Percentiles rank a stretch among this genome's conserved stretches.
Conservation (phyloP, 2,888 invertebrate species). For the Rotaria socialis region DNA sequence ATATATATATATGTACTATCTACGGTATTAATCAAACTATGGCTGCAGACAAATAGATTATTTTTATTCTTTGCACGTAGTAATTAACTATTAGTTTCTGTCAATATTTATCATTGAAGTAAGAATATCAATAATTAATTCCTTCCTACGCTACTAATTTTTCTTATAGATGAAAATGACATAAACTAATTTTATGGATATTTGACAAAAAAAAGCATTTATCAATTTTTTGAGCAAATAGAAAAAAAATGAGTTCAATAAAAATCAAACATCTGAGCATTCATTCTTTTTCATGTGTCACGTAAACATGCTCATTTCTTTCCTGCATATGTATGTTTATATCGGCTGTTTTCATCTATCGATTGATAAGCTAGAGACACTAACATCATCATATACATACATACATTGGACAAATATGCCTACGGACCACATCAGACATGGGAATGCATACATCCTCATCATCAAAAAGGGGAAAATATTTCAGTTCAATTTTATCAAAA, state of each 20-base stretch:
- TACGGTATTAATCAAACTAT: not conserved
- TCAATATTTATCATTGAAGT: not conserved
- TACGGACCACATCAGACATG: not conserved
- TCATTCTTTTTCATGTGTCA: not conserved
- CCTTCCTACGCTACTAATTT: not conserved
- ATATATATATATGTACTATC: not conserved
- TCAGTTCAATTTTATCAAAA: not conserved
- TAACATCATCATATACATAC: not conserved
- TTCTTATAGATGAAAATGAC: not conserved
- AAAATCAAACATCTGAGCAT: not conserved
- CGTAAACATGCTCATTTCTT: not conserved
- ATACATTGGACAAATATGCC: slow-evolving; percentile 18
- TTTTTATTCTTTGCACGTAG: not conserved
- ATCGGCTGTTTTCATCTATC: slow-evolving; percentile 17
- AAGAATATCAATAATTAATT: not conserved
- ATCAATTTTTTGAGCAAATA: not conserved
- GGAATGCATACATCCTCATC: not conserved
- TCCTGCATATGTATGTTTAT: not conserved
- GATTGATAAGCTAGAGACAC: not conserved
- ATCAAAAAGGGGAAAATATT: not conserved
- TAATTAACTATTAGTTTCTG: not conserved
- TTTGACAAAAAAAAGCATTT: not conserved
- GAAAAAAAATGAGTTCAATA: not conserved
- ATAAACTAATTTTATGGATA: too few species aligned
- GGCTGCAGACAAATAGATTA: too few species aligned